Conservation (phyloP, 2,888 invertebrate species). For the Athalia circularis region DNA sequence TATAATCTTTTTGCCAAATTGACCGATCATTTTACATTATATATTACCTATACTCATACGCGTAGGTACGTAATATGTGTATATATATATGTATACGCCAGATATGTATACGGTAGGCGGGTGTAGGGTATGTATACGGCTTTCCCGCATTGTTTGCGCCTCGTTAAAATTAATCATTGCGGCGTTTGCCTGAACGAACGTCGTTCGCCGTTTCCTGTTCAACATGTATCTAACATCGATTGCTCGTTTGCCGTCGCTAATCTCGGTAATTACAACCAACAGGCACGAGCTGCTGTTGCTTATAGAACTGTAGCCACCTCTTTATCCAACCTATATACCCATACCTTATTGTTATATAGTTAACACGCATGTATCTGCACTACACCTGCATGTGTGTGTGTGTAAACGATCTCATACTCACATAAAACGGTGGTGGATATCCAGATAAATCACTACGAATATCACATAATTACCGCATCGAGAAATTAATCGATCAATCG, state of each 20-base stretch:
- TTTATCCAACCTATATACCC: too few relatives aligned
- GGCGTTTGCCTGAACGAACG: neutral
- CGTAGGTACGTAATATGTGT: too few relatives aligned
- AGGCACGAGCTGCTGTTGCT: neutral
- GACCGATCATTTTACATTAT: too few relatives aligned
- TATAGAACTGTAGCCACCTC: too few relatives aligned
- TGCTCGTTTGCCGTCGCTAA: slow-evolving; percentile 36
- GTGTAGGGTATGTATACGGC: slow-evolving; percentile 9
- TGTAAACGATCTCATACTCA: neutral
- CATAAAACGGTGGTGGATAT: too few relatives aligned
- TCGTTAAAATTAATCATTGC: slow-evolving; percentile 43
- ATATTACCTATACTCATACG: too few relatives aligned
- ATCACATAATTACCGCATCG: too few relatives aligned
- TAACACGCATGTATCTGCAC: neutral
- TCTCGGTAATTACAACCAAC: slow-evolving; percentile 32
- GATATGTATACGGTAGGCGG: neutral
- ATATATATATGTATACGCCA: neutral
- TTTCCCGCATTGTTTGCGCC: slow-evolving; percentile 37
- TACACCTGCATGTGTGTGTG: neutral
- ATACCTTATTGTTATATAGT: too few relatives aligned
- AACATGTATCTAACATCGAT: slow-evolving; percentile 39
- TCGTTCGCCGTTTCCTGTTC: slow-evolving; percentile 33
- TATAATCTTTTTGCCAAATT: too few relatives aligned
- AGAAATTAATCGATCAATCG: too few relatives aligned
- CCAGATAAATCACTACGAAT: too few relatives aligned